phyloP scores from a whole-genome alignment of 2,113 vertebrate genomes.

The Ramphastos sulfuratus region DNA sequence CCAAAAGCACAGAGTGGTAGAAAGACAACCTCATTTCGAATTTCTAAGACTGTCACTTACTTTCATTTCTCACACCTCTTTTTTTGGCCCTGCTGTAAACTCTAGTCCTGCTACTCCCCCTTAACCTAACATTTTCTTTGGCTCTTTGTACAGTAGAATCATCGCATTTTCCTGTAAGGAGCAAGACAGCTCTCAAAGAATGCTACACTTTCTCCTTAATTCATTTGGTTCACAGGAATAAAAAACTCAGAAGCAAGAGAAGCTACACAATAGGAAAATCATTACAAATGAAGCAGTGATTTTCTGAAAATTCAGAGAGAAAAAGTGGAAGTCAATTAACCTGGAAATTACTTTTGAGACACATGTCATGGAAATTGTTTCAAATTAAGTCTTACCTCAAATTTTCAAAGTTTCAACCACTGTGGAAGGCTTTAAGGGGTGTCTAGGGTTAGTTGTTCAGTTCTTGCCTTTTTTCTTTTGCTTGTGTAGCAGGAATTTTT shows the following conservation, averaged over 20 bases:
- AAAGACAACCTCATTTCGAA: neutral
- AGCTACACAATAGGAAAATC: neutral
- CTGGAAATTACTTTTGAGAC: neutral
- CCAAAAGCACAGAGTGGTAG: too few relatives aligned
- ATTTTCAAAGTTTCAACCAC: neutral
- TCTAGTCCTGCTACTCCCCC: neutral
- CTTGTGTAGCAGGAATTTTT: neutral
- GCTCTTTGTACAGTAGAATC: neutral
- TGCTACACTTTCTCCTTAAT: neutral
- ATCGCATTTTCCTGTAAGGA: neutral
- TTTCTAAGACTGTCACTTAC: too few relatives aligned
- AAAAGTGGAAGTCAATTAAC: neutral
- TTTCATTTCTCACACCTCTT: neutral
- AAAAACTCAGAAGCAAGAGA: neutral
- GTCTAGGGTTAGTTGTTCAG: neutral
- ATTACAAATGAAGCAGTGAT: neutral
- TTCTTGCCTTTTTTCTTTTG: neutral
- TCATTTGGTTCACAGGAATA: neutral
- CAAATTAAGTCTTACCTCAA: neutral
- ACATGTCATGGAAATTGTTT: neutral
- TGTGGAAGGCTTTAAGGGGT: neutral
- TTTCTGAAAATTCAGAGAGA: neutral
- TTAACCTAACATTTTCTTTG: neutral
- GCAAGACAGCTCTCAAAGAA: neutral
- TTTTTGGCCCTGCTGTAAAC: neutral